Evolutionary conservation across 2,797 vertebrate genomes (phyloP).

Genomic region (Melanotaenia trifasciata): DNA sequence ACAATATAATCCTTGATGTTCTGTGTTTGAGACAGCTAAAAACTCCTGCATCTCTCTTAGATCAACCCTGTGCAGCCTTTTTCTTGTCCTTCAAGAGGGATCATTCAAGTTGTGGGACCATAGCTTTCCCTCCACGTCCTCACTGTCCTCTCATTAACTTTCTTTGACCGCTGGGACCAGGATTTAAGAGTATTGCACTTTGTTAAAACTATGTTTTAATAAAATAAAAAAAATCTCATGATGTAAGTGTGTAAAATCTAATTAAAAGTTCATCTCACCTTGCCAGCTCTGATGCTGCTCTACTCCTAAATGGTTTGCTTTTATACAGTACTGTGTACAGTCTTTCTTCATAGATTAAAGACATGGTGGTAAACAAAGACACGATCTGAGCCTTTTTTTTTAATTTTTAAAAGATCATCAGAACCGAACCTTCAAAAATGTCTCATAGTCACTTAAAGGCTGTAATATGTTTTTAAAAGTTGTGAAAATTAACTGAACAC

Average conservation of each 20-base stretch:
- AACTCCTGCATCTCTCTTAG: background rate
- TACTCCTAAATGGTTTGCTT: background rate
- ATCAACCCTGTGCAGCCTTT: background rate
- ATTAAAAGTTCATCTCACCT: no score
- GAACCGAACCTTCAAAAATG: background rate
- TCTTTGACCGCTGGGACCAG: no score
- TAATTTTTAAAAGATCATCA: background rate
- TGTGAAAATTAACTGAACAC: no score
- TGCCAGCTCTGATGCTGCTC: background rate
- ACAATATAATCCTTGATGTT: slow-evolving; percentile 1
- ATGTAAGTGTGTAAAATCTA: no score
- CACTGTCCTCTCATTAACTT: background rate
- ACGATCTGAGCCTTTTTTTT: background rate
- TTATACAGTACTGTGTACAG: background rate
- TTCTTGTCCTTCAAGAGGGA: slow-evolving; percentile 1
- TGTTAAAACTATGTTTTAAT: no score
- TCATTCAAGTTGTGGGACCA: background rate
- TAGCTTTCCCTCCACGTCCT: background rate
- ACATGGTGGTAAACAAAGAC: background rate
- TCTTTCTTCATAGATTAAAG: background rate
- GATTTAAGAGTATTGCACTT: no score
- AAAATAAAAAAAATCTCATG: no score
- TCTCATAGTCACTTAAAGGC: background rate
- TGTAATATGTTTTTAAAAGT: no score
- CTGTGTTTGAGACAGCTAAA: background rate